Evolutionary conservation across 1,140 invertebrate genomes (phyloP).

Genomic region (Lasioglossum baleicum): DNA sequence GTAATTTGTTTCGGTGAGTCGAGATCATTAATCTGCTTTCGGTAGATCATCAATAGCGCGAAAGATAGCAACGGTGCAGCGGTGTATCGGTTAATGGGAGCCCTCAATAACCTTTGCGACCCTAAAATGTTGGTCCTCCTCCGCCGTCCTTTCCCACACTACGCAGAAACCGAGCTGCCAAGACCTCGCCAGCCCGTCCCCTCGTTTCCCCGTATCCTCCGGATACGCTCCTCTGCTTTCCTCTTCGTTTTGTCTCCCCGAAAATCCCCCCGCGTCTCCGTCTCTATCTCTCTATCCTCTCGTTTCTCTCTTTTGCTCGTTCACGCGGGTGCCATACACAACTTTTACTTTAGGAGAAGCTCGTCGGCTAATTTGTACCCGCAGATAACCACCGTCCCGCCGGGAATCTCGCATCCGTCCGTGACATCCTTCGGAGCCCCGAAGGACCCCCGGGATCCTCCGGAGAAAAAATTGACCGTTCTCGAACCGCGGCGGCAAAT

Average conservation of each 20-base stretch:
- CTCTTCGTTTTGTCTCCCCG: constrained; percentile 7
- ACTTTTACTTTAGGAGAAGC: constrained; percentile 77
- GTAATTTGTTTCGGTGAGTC: constrained; percentile 74
- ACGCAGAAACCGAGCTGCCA: constrained; percentile 40
- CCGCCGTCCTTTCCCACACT: constrained; percentile 71
- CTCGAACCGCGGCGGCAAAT: constrained; percentile 12
- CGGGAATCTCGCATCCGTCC: constrained; percentile 62
- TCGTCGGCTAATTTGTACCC: constrained; percentile 77
- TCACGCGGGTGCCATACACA: constrained; percentile 72
- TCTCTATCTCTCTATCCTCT: background rate
- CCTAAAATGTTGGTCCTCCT: constrained; percentile 58
- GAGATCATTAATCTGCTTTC: constrained; percentile 77
- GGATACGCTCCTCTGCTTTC: constrained; percentile 38
- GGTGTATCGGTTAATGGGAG: constrained; percentile 78
- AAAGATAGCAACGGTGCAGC: constrained; percentile 75
- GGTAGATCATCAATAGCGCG: constrained; percentile 78
- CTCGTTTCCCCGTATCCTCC: background rate
- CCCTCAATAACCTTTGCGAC: constrained; percentile 76
- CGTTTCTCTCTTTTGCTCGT: constrained; percentile 59
- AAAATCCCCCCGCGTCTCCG: background rate
- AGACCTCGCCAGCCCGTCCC: constrained; percentile 5
- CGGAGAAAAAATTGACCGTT: constrained; percentile 47
- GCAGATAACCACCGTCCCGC: constrained; percentile 71
- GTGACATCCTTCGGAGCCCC: constrained; percentile 59
- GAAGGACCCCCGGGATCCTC: constrained; percentile 6